Evolutionary conservation across 2,113 vertebrate species (phyloP), one percentile per base, ranked within the genome.

Genomic region (Cygnus buccinator): DNA sequence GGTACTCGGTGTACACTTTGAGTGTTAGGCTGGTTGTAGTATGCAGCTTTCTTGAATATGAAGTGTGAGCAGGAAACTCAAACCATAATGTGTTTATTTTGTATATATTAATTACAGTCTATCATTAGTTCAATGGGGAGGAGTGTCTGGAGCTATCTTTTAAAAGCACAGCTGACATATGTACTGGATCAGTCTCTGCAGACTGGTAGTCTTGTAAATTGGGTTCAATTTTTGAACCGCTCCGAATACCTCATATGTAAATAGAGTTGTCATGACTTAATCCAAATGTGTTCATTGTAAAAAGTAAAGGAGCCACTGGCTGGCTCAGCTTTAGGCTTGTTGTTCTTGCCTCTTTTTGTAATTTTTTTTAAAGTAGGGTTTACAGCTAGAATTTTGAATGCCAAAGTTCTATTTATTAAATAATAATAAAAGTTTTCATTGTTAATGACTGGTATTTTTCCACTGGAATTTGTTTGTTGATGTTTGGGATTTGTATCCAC

Each of bases 371-470:
- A 97, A 98, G 98, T 98, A 98, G 97, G 97, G 97, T 99, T 99
- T 98, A 98, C 98, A 99, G 98, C 98, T 99, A 98, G 98, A 98
- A 98, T 99, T 99, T 99, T 98, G 98, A 98, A 99, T 98, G 98
- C 99, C 99, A 99, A 99, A 99, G 98, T 98, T 99, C 97, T 99
- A 99, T 99, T 99, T 99, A 99, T 99, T 98, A 96, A 98, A 96
- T 91, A 96, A 97, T 94, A 97, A 98, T 98, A 98, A 97, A 96
- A 96, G 88, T 97, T 98, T 98, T 98, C 97, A 97, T 97, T 98
- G 98, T 98, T 98, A 98, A 98, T 96, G 92, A 97, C 97, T 98
- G 98, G 97, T 99, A 98, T 98, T 99, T 99, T 99, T 99, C 97
- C 98, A 99, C 98, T 98, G 98, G 97, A 97, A 94, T 97, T 96